A percentile compares a stretch with the other conserved stretches of the same genome.
These are phyloP conservation scores for Setophaga coronata DNA, from an alignment of 2,113 vertebrate genomes.

Conservation along the genomic window DNA sequence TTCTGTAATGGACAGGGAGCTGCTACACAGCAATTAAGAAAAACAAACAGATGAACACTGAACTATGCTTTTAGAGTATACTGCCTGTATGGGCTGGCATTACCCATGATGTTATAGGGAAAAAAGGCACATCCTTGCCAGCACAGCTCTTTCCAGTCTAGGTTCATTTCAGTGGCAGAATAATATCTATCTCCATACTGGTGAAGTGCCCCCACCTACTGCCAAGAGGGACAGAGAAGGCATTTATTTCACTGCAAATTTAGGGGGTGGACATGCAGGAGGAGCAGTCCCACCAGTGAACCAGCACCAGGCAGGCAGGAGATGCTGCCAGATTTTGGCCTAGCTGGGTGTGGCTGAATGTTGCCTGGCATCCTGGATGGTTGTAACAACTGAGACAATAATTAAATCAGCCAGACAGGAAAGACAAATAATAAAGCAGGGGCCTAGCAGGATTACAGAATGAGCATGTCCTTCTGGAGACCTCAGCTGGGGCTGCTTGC, in stretches of 20 bases:
- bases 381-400: not conserved
- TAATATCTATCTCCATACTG: not conserved
- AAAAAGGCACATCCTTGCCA: not conserved
- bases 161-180: not conserved
- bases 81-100: not conserved
- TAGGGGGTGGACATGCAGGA: not conserved
- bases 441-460: not conserved
- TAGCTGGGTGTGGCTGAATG: not conserved
- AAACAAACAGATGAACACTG: not conserved
- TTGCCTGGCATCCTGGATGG: not conserved
- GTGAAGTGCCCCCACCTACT: not conserved
- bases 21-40: not conserved
- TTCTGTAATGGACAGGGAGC: not conserved
- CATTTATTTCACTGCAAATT: not conserved
- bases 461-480: not conserved
- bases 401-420: not conserved
- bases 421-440: not conserved
- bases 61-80: not conserved
- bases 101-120: rapidly evolving
- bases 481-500: not conserved
- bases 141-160: not conserved
- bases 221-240: not conserved
- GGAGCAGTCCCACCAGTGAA: not conserved
- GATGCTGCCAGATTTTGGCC: not conserved
- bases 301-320: not conserved